Conservation (phyloP, 1,140 invertebrate genomes). For the Lucilia sericata region DNA sequence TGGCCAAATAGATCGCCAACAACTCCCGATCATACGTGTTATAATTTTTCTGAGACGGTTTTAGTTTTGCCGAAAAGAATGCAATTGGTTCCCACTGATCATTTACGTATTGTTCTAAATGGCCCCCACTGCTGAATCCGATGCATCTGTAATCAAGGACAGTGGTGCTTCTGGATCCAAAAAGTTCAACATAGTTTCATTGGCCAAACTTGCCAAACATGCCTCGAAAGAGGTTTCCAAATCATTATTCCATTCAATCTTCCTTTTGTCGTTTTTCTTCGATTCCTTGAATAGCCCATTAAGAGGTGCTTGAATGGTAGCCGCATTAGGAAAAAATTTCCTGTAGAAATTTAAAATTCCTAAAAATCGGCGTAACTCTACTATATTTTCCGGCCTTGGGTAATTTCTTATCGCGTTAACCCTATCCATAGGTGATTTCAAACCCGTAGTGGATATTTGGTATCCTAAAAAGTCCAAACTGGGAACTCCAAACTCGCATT, state of each 20-base stretch:
- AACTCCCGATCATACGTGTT: conserved; percentile 36
- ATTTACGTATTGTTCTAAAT: conserved; percentile 59
- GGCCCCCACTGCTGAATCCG: conserved; percentile 60
- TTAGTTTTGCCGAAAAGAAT: conserved; percentile 61
- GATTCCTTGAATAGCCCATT: background rate
- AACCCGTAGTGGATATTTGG: conserved; percentile 48
- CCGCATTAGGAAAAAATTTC: background rate
- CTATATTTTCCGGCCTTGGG: background rate
- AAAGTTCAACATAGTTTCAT: background rate
- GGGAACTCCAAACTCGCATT: conserved; percentile 55
- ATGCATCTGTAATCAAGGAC: conserved; percentile 48
- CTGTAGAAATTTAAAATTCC: conserved; percentile 27
- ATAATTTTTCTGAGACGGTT: conserved; percentile 15
- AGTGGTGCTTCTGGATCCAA: background rate
- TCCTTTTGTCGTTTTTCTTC: background rate
- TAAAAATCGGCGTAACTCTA: background rate
- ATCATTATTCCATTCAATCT: conserved; percentile 10
- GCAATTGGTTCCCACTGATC: conserved; percentile 59
- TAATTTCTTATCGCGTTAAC: conserved; percentile 9
- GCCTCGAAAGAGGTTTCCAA: background rate
- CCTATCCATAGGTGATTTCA: conserved; percentile 49
- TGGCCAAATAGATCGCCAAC: background rate
- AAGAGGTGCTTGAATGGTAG: background rate
- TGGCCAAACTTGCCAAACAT: background rate
- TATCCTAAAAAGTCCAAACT: conserved; percentile 56